A percentile compares a stretch with the other conserved stretches of the same genome.
These are phyloP conservation scores for Bergia sp. DNA, from an alignment of 92 coral and sea anemone genomes.

Conservation along the genomic window DNA sequence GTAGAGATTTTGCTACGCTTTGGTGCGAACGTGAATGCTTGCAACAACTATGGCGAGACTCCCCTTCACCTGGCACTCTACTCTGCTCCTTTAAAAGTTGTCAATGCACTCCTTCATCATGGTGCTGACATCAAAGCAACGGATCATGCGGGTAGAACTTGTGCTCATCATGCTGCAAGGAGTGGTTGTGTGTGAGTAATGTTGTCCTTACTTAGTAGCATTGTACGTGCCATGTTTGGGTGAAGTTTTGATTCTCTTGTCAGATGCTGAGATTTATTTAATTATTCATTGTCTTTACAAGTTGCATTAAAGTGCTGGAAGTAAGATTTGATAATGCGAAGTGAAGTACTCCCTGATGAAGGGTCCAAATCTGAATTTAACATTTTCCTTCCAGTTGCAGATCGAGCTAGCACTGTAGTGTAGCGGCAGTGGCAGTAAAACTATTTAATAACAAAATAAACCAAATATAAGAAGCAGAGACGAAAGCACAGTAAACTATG, in stretches of 20 bases:
- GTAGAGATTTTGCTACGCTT: constrained; percentile 59
- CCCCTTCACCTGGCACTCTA: constrained; percentile 88
- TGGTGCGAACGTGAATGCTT: constrained; percentile 83
- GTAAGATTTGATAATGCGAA: neutral
- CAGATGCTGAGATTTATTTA: neutral
- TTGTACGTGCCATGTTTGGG: neutral
- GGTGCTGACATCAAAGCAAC: constrained; percentile 81
- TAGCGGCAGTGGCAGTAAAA: too few species aligned
- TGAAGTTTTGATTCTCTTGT: neutral
- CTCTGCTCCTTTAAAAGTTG: constrained; percentile 72
- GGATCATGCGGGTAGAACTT: constrained; percentile 87
- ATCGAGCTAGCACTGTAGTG: too few species aligned
- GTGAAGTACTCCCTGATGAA: neutral
- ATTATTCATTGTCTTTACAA: neutral
- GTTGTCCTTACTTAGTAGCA: too few species aligned
- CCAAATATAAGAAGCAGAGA: too few species aligned
- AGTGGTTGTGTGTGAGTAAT: constrained; percentile 90
- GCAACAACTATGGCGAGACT: constrained; percentile 83
- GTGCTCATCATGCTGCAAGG: constrained; percentile 91
- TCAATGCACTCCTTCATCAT: constrained; percentile 67
- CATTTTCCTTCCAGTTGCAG: too few species aligned
- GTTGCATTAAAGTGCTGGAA: neutral
- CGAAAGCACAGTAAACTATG: too few species aligned
- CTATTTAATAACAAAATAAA: too few species aligned
- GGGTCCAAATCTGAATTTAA: too few species aligned